phyloP scores from a whole-genome alignment of 2,113 vertebrate species.

The Onychorhynchus coronatus region DNA sequence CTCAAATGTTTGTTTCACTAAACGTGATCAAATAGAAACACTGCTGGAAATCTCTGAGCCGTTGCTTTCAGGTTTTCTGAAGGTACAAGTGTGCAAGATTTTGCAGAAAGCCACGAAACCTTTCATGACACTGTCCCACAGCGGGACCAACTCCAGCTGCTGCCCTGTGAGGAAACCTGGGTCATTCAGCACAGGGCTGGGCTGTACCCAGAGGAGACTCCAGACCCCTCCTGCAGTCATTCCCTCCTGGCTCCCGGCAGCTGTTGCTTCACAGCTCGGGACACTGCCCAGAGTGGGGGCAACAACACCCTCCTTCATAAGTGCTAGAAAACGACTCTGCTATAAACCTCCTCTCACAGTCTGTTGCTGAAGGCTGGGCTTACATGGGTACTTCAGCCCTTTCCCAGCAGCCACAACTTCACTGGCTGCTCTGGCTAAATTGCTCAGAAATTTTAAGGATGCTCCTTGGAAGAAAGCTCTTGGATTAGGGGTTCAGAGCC shows the following conservation, averaged over 20 bases:
- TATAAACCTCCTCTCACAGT: background rate
- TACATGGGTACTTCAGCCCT: background rate
- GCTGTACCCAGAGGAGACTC: background rate
- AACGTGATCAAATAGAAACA: background rate
- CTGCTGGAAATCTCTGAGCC: background rate
- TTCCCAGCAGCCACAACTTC: background rate
- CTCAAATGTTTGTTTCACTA: background rate
- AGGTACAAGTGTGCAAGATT: background rate
- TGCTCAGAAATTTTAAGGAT: background rate
- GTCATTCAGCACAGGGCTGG: accelerated
- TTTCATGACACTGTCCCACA: background rate
- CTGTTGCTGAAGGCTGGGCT: background rate
- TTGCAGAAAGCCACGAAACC: background rate
- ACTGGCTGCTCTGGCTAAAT: background rate
- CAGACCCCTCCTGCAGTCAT: background rate
- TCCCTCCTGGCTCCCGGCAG: accelerated
- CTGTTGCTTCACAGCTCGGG: background rate
- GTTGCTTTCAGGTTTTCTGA: background rate
- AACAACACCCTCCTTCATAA: background rate
- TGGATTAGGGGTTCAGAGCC: background rate
- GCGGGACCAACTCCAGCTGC: background rate
- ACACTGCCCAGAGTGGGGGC: background rate
- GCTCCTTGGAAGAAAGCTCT: background rate
- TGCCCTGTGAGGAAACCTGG: background rate
- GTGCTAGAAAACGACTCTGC: background rate